Conservation (phyloP, 2,888 invertebrate genomes). For the Ophion ellenae region DNA sequence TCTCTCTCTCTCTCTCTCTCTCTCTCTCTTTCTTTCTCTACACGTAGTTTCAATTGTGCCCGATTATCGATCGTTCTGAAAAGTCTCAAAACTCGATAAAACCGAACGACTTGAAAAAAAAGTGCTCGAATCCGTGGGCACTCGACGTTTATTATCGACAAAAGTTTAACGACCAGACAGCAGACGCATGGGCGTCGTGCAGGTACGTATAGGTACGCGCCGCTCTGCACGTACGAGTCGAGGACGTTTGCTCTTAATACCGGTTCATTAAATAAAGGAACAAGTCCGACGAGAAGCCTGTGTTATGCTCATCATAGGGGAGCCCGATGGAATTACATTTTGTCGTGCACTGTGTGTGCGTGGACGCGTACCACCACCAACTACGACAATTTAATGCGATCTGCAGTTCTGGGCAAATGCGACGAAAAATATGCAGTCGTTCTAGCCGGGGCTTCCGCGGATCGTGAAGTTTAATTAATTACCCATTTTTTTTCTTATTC, state of each 20-base stretch:
- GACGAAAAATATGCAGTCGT: too few relatives aligned
- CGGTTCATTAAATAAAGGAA: slow-evolving; percentile 49
- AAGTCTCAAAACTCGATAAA: neutral
- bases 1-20: too few relatives aligned
- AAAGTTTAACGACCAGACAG: slow-evolving; percentile 40
- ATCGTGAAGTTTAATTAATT: too few relatives aligned
- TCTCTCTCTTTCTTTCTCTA: too few relatives aligned
- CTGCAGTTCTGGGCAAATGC: too few relatives aligned
- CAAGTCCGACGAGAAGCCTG: slow-evolving; percentile 28
- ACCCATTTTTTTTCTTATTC: too few relatives aligned
- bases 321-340: slow-evolving; percentile 31
- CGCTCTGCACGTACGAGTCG: slow-evolving; percentile 29
- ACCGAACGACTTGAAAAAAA: neutral
- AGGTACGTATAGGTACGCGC: neutral
- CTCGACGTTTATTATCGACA: slow-evolving; percentile 1
- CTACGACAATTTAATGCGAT: neutral
- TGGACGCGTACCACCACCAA: neutral
- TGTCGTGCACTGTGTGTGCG: neutral
- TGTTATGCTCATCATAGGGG: slow-evolving; percentile 3
- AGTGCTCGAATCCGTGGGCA: neutral
- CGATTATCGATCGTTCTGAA: too few relatives aligned
- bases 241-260: slow-evolving; percentile 51
- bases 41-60: too few relatives aligned
- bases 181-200: neutral
- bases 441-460: too few relatives aligned